Evolutionary conservation across 2,888 invertebrate species (phyloP).

Genomic region (Drosophila percnosoma): DNA sequence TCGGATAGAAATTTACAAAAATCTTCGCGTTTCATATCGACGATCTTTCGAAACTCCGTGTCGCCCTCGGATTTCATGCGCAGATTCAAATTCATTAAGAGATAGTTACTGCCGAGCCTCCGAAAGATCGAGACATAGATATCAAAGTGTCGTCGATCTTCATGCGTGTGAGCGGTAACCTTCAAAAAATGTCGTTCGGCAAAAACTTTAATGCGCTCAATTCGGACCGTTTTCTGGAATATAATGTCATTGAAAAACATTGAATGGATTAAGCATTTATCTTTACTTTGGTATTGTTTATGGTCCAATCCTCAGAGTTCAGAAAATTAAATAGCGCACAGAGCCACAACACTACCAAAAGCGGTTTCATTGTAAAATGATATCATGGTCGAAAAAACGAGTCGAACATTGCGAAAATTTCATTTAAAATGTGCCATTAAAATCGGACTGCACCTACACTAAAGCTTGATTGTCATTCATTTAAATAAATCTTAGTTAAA

Average conservation of each 20-base stretch:
- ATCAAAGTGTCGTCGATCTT: conserved; percentile 49
- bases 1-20: conserved; percentile 61
- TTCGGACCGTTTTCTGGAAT: conserved; percentile 15
- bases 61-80: conserved; percentile 6
- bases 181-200: conserved; percentile 50
- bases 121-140: conserved; percentile 37
- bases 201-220: conserved; percentile 36
- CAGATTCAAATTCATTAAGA: conserved; percentile 60
- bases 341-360: conserved; percentile 17
- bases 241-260: background rate
- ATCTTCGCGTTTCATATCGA: conserved; percentile 51
- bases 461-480: background rate
- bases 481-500: background rate
- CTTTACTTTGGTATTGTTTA: background rate
- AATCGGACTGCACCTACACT: background rate
- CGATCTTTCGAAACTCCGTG: conserved; percentile 26
- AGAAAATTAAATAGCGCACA: background rate
- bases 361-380: conserved; percentile 28
- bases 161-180: conserved; percentile 22
- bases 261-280: background rate
- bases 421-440: conserved; percentile 14
- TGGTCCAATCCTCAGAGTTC: background rate
- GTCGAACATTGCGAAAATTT: background rate
- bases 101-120: conserved; percentile 59
- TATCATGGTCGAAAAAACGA: background rate